Percentiles rank a stretch among this genome's conserved stretches.
These are phyloP conservation scores for Chloropsis hardwickii DNA, from an alignment of 2,113 vertebrate genomes.

Conservation along the genomic window DNA sequence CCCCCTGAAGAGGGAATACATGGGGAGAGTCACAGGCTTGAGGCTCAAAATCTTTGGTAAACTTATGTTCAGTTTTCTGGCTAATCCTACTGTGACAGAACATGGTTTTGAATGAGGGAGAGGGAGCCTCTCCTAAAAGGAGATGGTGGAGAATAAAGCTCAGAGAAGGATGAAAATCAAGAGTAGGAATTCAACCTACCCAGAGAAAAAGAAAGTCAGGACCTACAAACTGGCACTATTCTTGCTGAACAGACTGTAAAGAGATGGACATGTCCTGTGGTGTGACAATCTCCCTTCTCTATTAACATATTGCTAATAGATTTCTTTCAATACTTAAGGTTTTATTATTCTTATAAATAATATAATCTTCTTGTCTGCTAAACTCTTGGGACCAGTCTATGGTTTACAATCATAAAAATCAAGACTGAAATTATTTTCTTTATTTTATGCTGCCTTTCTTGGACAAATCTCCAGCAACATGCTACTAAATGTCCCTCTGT, in stretches of 20 bases:
- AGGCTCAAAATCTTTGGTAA: background rate
- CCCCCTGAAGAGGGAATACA: background rate
- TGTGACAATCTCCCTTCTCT: background rate
- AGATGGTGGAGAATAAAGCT: background rate
- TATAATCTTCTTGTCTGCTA: background rate
- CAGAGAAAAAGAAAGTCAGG: background rate
- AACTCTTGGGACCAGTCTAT: background rate
- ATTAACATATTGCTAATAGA: background rate
- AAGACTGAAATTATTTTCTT: background rate
- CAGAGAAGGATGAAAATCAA: background rate
- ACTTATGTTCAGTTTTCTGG: background rate
- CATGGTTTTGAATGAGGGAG: background rate
- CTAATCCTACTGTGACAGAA: background rate
- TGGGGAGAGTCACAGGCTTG: background rate
- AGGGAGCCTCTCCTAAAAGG: background rate
- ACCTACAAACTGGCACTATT: background rate
- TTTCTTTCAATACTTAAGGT: background rate
- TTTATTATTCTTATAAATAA: background rate
- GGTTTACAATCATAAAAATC: background rate
- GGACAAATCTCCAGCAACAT: background rate
- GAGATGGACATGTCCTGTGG: background rate
- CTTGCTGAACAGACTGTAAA: background rate
- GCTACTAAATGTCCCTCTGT: background rate
- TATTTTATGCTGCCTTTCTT: background rate
- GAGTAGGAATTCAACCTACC: background rate